Conservation (phyloP, 2,888 invertebrate genomes). For the Alloplasta piceator region DNA sequence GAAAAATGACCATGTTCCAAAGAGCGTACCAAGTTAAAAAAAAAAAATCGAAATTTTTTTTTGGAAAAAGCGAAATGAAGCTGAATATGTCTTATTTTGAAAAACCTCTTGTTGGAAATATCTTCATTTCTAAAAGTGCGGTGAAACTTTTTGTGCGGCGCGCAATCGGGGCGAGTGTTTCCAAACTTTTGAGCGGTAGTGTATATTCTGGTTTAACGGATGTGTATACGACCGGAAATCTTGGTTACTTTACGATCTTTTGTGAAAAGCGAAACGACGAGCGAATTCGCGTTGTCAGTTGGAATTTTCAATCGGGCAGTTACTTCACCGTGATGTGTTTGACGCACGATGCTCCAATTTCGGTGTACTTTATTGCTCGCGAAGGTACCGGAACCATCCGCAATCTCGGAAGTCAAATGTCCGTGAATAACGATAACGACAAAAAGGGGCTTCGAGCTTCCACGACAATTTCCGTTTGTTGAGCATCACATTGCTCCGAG, state of each 20-base stretch:
- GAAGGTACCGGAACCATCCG: constrained; percentile 10
- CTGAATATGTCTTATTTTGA: too few relatives aligned
- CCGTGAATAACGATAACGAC: background rate
- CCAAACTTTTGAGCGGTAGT: too few relatives aligned
- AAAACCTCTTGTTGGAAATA: too few relatives aligned
- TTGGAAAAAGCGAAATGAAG: too few relatives aligned
- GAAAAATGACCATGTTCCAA: too few relatives aligned
- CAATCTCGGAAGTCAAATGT: background rate
- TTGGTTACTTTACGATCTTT: constrained; percentile 23
- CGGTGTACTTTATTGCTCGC: constrained; percentile 12
- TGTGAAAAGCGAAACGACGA: constrained; percentile 13
- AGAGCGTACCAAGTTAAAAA: too few relatives aligned
- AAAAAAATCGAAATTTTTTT: too few relatives aligned
- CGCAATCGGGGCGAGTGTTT: too few relatives aligned
- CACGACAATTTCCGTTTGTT: too few relatives aligned
- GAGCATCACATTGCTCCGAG: too few relatives aligned
- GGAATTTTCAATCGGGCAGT: constrained; percentile 18
- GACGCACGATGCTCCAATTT: constrained; percentile 26
- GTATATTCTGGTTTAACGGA: background rate
- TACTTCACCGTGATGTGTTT: constrained; percentile 6
- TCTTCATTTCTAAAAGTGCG: too few relatives aligned
- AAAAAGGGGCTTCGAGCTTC: background rate
- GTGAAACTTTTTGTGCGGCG: too few relatives aligned
- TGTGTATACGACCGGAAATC: constrained; percentile 8
- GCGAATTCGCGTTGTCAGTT: constrained; percentile 8